Percentiles rank a stretch among this genome's conserved stretches.
Evolutionary conservation across 2,113 vertebrate species (phyloP).

Genomic region (Mesoclemmys tuberculata): DNA sequence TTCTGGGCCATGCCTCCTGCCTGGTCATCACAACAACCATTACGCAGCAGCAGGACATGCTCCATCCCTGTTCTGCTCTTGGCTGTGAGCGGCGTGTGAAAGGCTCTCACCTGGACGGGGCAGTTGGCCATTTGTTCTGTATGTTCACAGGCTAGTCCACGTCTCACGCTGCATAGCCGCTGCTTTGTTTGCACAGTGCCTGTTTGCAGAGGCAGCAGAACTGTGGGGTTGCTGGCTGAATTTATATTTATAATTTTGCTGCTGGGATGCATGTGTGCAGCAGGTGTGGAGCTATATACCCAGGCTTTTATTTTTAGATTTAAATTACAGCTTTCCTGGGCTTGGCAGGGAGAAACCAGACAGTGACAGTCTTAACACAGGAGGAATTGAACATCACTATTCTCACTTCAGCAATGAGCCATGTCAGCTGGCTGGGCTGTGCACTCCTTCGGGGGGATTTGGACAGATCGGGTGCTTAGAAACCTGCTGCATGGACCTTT

Average conservation of each 20-base stretch:
- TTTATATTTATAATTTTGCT: conserved; percentile 59
- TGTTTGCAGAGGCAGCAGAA: conserved; percentile 53
- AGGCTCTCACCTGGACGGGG: not conserved
- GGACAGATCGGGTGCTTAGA: not conserved
- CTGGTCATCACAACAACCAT: too few species aligned
- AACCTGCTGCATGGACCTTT: not conserved
- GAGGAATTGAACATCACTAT: not conserved
- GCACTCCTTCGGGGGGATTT: not conserved
- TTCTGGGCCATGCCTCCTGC: not conserved
- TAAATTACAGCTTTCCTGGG: conserved; percentile 40
- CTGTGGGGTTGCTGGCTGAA: conserved; percentile 40
- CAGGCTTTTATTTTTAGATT: not conserved
- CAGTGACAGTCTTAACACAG: not conserved
- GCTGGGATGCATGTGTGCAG: not conserved
- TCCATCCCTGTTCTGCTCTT: not conserved
- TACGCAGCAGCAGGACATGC: too few species aligned
- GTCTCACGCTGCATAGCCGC: conserved; percentile 21
- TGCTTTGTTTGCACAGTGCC: conserved; percentile 55
- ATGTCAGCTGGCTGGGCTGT: not conserved
- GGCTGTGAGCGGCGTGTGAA: not conserved
- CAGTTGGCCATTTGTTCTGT: conserved; percentile 20
- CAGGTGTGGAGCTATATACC: not conserved
- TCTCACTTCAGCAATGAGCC: not conserved
- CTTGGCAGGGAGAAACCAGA: conserved; percentile 5
- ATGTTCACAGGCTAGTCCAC: conserved; percentile 39